Conservation (phyloP, 2,797 vertebrate species). For the Sebastes vulpes region DNA sequence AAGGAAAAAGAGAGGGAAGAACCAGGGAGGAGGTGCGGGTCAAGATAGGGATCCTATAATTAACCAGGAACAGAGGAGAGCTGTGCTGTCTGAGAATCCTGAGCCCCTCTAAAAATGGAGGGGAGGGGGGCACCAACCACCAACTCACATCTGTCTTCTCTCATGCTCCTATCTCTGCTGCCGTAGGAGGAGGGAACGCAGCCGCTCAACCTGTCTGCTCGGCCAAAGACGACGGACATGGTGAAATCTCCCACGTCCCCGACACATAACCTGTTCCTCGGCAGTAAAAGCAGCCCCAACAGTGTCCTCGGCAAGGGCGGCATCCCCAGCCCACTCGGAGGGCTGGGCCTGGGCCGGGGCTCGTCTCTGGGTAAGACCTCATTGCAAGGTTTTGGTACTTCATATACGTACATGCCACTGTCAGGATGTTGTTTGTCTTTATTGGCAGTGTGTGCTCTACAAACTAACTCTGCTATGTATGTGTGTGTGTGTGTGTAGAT, state of each 20-base stretch:
- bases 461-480: not conserved
- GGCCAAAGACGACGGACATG: slow-evolving; percentile 93
- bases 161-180: slow-evolving; percentile 63
- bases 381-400: not conserved
- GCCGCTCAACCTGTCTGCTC: slow-evolving; percentile 95
- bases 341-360: slow-evolving; percentile 75
- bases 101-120: slow-evolving; percentile 73
- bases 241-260: slow-evolving; percentile 94
- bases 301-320: slow-evolving; percentile 89
- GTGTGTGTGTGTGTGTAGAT: slow-evolving; percentile 80
- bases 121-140: slow-evolving; percentile 38
- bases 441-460: not conserved
- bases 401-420: slow-evolving; percentile 1
- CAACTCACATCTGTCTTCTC: slow-evolving; percentile 75
- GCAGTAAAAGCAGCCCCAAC: slow-evolving; percentile 92
- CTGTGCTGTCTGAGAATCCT: slow-evolving; percentile 87
- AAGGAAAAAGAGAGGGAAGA: slow-evolving; percentile 19
- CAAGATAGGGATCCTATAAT: slow-evolving; percentile 90
- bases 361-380: slow-evolving; percentile 92
- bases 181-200: slow-evolving; percentile 94
- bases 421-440: not conserved
- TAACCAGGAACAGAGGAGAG: slow-evolving; percentile 82
- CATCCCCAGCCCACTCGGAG: slow-evolving; percentile 92
- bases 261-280: slow-evolving; percentile 91
- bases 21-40: slow-evolving; percentile 62